Evolutionary conservation across 2,113 vertebrate species (phyloP).

Genomic region (Pteruthius melanotis): DNA sequence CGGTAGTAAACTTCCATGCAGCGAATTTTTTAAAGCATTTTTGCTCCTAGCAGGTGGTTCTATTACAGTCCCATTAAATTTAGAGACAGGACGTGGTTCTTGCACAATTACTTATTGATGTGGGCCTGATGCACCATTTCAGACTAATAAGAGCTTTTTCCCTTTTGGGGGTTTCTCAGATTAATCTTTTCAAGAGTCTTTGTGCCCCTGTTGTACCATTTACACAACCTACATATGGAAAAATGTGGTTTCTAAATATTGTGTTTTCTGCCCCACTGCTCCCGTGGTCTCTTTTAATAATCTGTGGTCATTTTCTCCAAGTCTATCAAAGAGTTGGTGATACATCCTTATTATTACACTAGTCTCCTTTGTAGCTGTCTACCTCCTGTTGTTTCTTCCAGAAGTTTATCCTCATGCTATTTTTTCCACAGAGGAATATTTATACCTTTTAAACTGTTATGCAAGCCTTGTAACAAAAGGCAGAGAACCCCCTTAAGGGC

Average conservation of each 20-base stretch:
- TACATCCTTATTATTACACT: neutral
- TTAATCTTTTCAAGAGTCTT: neutral
- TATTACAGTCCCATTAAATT: neutral
- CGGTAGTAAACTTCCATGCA: neutral
- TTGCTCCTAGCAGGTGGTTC: neutral
- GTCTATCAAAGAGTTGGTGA: neutral
- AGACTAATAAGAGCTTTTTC: neutral
- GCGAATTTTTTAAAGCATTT: neutral
- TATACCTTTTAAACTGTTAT: neutral
- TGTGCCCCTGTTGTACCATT: neutral
- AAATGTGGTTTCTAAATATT: neutral
- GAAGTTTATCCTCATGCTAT: neutral
- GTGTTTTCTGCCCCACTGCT: neutral
- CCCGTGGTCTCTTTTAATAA: neutral
- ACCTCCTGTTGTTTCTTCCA: neutral
- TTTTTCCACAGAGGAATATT: neutral
- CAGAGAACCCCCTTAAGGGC: neutral
- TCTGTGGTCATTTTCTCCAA: neutral
- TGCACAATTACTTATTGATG: constrained; percentile 30
- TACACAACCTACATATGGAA: neutral
- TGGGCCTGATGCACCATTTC: neutral
- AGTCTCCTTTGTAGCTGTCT: neutral
- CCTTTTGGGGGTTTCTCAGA: neutral
- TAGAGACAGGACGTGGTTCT: neutral
- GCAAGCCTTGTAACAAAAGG: neutral